Base-by-base conservation (phyloP, 1,140 invertebrate species). In the Drosophila setifemur region DNA sequence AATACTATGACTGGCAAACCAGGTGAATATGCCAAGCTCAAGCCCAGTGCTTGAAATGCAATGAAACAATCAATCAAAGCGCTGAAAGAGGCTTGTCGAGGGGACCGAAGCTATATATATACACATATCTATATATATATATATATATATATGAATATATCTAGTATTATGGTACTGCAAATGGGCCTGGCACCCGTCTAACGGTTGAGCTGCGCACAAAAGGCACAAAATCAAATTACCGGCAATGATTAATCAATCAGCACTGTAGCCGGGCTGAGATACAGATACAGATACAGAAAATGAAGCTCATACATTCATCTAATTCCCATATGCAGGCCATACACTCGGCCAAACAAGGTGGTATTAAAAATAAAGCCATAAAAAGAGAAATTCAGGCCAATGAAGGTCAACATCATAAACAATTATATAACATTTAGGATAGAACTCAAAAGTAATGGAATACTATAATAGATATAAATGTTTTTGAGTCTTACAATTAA, bases 171-270 rank as follows among this genome's bases (percentile, higher is more conserved):
- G 21, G 33, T 37, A 8, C 25, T 35, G 21, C 23, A 18, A 52
- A 42, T 63, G 54, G 35, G 47, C 23, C 44, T 60, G 29, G 31
- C 18, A 54, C 19, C 18, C 55, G 72, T 71, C 79, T 83, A 83
- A 83, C 78, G 79, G 78, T 83, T 54, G 73, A 82, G 18, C 26
- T 58, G 57, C 21, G 16, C 78, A 67, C 52, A 64, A 85, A 81
- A 82, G 81, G 79, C 70, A 85, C 75, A 86, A 86, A 85, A 85
- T 85, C 81, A 85, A 85, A 85, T 85, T 85, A 81, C 75, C 67
- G 66, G 76, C 81, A 76, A 86, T 85, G 81, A 85, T 85, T 85
- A 85, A 85, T 85, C 81, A 85, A 85, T 85, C 81, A 85, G 74
- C 81, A 85, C 79, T 42, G 63, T 11, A 9, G 19, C 48, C 21